Evolutionary conservation across 2,113 vertebrate genomes (phyloP), one percentile per base, ranked within the genome.

Genomic region (Sciurus niger): DNA sequence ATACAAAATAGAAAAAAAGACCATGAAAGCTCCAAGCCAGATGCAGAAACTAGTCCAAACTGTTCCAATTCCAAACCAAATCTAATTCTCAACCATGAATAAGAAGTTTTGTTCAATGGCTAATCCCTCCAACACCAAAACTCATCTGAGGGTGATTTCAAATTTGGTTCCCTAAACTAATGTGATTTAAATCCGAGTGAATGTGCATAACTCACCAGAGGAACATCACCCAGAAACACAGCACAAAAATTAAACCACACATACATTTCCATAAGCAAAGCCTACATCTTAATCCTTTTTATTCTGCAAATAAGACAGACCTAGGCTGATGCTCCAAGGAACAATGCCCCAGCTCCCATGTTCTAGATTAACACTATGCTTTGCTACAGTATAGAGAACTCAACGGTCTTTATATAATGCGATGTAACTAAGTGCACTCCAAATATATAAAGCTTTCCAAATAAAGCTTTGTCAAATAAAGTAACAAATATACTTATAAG

Each of bases 31-130:
- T 43, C 48, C 53, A 68, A 84, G 93, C 93, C 97, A 97, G 73
- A 96, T 22, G 65, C 73, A 91, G 68, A 97, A 96, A 92, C 67
- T 53, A 74, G 68, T 96, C 84, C 90, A 97, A 92, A 95, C 77
- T 53, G 25, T 90, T 94, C 80, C 28, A 34, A 90, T 89, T 94
- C 80, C 93, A 93, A 90, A 96, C 86, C 63, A 90, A 76, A 96
- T 73, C 84, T 93, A 76, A 93, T 20, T 73, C 73, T 88, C 68
- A 34, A 68, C 68, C 51, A 58, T 58, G 89, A 97, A 88, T 93
- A 63, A 24, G 60, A 90, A 93, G 20, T 94, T 79, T 46, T 90
- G 68, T 95, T 84, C 82, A 67, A 84, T 2, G 80, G 72, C 51
- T 82, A 82, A 93, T 85, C 85, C 76, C 46, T 93, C 78, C 43